A percentile compares a stretch with the other conserved stretches of the same genome.
Conservation (phyloP, 2,797 vertebrate genomes). For the Melanotaenia trifasciata region DNA sequence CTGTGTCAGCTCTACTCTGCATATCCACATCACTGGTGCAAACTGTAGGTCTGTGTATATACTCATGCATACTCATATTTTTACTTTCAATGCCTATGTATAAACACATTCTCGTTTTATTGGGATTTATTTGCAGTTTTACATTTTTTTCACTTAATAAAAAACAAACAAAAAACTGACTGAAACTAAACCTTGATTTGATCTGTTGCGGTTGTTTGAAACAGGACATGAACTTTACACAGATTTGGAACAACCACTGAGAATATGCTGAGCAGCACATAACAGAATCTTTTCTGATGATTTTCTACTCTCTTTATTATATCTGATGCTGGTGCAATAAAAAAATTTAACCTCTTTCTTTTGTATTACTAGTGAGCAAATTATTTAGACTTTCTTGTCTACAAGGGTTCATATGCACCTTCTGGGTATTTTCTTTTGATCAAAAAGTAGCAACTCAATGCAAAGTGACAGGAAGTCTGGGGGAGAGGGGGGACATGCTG, state of each 20-base stretch:
- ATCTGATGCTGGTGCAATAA: background rate
- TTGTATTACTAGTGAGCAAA: background rate
- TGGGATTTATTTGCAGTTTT: background rate
- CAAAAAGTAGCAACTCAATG: conserved; percentile 19
- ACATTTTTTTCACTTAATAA: background rate
- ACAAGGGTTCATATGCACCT: conserved; percentile 8
- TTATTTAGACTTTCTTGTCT: conserved; percentile 10
- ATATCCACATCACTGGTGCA: conserved; percentile 17
- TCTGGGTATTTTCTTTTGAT: conserved; percentile 24
- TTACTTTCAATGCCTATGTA: background rate
- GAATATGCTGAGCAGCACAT: conserved; percentile 6
- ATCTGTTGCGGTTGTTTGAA: conserved; percentile 39
- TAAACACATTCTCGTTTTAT: background rate
- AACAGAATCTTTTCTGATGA: conserved; percentile 24
- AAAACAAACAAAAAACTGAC: background rate
- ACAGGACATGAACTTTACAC: conserved; percentile 49
- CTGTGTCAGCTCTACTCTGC: conserved; percentile 51
- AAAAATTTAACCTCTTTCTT: background rate
- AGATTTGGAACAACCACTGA: conserved; percentile 42
- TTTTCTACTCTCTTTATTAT: conserved; percentile 3
- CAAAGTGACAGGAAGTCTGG: conserved; percentile 38
- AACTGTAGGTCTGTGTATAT: background rate
- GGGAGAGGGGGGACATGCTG: conserved; percentile 23
- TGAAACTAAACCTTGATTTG: conserved; percentile 33
- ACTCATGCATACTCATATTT: background rate